These are phyloP conservation scores for Tarsius wallacei DNA, from an alignment of 2,797 vertebrate genomes.

Conservation along the genomic window DNA sequence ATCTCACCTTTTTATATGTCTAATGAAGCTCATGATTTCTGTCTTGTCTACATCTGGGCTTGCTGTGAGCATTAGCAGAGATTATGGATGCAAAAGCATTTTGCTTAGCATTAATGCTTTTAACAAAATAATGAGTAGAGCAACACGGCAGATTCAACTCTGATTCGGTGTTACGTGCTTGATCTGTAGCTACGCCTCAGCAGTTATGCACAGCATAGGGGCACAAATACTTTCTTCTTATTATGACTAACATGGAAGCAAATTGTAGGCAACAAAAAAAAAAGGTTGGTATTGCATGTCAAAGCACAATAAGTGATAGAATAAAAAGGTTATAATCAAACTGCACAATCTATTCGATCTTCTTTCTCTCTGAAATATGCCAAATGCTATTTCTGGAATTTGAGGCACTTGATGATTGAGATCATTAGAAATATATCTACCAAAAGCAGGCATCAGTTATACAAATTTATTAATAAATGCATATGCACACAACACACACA, in stretches of 20 bases:
- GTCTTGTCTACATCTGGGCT: neutral
- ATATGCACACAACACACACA: neutral
- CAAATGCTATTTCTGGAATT: slow-evolving; percentile 29
- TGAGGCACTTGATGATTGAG: neutral
- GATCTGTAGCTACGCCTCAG: neutral
- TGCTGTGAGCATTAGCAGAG: neutral
- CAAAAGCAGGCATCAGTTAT: neutral
- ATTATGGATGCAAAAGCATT: neutral
- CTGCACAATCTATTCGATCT: neutral
- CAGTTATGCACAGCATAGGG: neutral
- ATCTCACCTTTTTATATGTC: slow-evolving; percentile 24
- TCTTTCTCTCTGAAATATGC: slow-evolving; percentile 17
- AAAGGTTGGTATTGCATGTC: slow-evolving; percentile 32
- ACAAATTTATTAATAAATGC: neutral
- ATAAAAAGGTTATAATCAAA: slow-evolving; percentile 65
- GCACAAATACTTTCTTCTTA: neutral
- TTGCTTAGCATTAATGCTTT: neutral
- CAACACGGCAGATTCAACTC: neutral
- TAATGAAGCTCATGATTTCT: slow-evolving; percentile 25
- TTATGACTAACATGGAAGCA: slow-evolving; percentile 49
- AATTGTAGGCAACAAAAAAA: slow-evolving; percentile 53
- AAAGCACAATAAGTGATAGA: neutral
- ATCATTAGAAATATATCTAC: neutral
- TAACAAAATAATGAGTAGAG: neutral
- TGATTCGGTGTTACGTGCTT: neutral